Evolutionary conservation across 2,888 invertebrate genomes (phyloP).

Genomic region (Pandemis cinnamomeana): DNA sequence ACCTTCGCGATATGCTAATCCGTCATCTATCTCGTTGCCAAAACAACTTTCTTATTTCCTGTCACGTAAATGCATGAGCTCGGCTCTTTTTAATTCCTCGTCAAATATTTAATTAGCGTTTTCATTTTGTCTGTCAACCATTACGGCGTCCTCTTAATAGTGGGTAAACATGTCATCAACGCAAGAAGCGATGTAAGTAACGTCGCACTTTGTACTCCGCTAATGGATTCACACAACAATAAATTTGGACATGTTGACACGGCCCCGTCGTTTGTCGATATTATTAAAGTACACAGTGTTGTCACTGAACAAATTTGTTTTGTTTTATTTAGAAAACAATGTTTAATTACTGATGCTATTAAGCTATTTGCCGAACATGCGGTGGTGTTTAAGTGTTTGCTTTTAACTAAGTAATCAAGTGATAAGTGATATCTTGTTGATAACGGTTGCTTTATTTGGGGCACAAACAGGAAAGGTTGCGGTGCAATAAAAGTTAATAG

Average conservation of each 20-base stretch:
- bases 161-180: constrained; percentile 49
- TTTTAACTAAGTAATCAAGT: constrained; percentile 51
- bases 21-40: constrained; percentile 66
- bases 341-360: constrained; percentile 74
- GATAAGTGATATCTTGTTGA: constrained; percentile 59
- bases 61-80: constrained; percentile 44
- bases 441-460: constrained; percentile 62
- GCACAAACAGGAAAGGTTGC: constrained; percentile 59
- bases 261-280: constrained; percentile 66
- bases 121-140: constrained; percentile 44
- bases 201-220: constrained; percentile 43
- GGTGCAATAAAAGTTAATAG: constrained; percentile 44
- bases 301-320: constrained; percentile 73
- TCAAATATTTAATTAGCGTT: constrained; percentile 46
- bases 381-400: constrained; percentile 50
- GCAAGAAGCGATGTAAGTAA: constrained; percentile 48
- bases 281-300: constrained; percentile 72
- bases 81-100: constrained; percentile 47
- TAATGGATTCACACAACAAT: constrained; percentile 65
- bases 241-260: constrained; percentile 75
- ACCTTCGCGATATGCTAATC: constrained; percentile 64
- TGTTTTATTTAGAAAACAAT: constrained; percentile 74
- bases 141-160: constrained; percentile 28
- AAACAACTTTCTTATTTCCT: constrained; percentile 59
- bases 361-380: constrained; percentile 66